A percentile compares a stretch with the other conserved stretches of the same genome.
Evolutionary conservation across 2,888 invertebrate genomes (phyloP).

Genomic region (Xestia xanthographa): DNA sequence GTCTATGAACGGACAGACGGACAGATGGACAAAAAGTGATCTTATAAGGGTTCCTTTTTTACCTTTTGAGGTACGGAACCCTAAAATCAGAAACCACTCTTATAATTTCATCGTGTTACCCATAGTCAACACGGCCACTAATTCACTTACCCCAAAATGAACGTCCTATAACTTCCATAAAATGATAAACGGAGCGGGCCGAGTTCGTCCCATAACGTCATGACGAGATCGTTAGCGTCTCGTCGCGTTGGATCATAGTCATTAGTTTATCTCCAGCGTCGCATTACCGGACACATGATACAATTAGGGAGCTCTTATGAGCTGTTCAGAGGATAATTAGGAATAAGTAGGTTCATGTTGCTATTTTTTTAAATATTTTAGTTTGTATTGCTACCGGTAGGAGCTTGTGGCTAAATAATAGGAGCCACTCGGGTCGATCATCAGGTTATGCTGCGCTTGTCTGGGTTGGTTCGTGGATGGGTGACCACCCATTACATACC

Average conservation of each 20-base stretch:
- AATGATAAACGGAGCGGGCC: slow-evolving; percentile 28
- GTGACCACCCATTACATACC: too few species aligned
- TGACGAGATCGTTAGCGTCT: slow-evolving; percentile 52
- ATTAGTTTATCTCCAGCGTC: slow-evolving; percentile 48
- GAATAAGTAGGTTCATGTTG: background rate
- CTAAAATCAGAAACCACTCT: background rate
- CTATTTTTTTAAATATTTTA: background rate
- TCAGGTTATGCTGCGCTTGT: too few species aligned
- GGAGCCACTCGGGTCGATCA: too few species aligned
- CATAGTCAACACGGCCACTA: slow-evolving; percentile 20
- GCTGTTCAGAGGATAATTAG: slow-evolving; percentile 24
- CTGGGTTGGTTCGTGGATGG: too few species aligned
- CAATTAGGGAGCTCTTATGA: slow-evolving; percentile 41
- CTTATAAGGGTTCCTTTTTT: too few species aligned
- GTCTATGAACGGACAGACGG: too few species aligned
- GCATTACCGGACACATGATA: slow-evolving; percentile 47
- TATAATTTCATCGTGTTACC: background rate
- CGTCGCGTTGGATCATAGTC: slow-evolving; percentile 19
- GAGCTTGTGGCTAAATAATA: too few species aligned
- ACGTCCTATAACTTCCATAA: slow-evolving; percentile 20
- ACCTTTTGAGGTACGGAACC: too few species aligned
- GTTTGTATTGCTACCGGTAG: background rate
- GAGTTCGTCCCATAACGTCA: slow-evolving; percentile 33
- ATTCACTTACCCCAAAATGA: slow-evolving; percentile 36
- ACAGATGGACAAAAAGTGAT: too few species aligned